Conservation (phyloP, 2,113 vertebrate species). For the Marmota flaviventris region DNA sequence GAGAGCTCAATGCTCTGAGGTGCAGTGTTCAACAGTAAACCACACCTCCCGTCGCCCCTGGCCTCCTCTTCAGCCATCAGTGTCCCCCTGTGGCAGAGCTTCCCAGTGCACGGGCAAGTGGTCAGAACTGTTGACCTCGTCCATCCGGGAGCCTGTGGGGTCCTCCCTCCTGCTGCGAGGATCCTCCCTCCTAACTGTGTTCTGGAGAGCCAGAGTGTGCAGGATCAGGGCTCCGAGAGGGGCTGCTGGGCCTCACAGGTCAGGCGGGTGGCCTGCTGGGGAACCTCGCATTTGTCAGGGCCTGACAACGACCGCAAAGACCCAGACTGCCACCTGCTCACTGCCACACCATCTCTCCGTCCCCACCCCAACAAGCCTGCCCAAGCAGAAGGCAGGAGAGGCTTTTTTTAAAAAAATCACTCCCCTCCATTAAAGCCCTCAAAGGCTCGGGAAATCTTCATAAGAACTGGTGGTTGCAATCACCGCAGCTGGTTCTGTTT, state of each 20-base stretch:
- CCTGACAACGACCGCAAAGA: background rate
- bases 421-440: background rate
- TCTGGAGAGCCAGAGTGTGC: no score
- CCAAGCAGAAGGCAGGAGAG: background rate
- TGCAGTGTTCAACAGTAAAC: background rate
- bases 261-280: no score
- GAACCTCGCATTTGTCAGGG: background rate
- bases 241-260: no score
- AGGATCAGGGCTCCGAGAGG: no score
- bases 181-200: no score
- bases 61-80: no score
- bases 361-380: background rate
- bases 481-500: background rate
- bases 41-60: background rate
- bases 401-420: background rate
- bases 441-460: background rate
- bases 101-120: background rate
- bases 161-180: no score
- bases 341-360: accelerated
- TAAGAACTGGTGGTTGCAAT: no score
- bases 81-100: background rate
- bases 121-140: background rate
- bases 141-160: background rate
- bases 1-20: background rate
- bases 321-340: background rate